Conservation (phyloP, 2,888 invertebrate genomes). For the Pardosa pseudoannulata region DNA sequence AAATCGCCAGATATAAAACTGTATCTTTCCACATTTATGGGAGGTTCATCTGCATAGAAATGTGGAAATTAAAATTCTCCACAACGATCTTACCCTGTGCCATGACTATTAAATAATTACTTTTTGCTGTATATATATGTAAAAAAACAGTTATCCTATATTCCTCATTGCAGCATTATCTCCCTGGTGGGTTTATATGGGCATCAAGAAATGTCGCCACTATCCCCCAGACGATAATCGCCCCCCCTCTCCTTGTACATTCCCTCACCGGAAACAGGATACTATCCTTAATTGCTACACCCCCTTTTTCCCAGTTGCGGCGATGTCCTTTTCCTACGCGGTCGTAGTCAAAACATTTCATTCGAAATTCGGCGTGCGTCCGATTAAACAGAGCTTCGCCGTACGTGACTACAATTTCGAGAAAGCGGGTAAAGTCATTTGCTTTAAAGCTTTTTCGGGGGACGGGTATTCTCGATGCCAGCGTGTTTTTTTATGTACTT, state of each 20-base stretch:
- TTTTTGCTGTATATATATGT: too few species aligned
- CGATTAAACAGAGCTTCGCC: conserved; percentile 28
- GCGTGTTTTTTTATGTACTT: too few species aligned
- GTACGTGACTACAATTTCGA: conserved; percentile 36
- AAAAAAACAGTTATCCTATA: background rate
- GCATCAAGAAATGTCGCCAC: background rate
- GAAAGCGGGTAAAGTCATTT: background rate
- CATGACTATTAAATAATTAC: background rate
- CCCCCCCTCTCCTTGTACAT: background rate
- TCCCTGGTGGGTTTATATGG: background rate
- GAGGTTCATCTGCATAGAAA: background rate
- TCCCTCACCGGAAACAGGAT: background rate
- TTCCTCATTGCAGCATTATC: background rate
- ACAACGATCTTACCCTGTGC: background rate
- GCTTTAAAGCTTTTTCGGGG: background rate
- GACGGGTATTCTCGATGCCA: too few species aligned
- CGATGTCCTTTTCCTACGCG: background rate
- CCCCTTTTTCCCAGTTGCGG: background rate
- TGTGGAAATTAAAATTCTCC: background rate
- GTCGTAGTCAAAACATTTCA: conserved; percentile 60
- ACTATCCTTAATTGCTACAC: conserved; percentile 8
- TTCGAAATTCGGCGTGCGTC: conserved; percentile 45
- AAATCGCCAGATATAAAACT: background rate
- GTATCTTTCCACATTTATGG: background rate
- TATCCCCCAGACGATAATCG: conserved; percentile 4